Base-by-base conservation (phyloP, 2,113 vertebrate species). In the Montifringilla adamsi region DNA sequence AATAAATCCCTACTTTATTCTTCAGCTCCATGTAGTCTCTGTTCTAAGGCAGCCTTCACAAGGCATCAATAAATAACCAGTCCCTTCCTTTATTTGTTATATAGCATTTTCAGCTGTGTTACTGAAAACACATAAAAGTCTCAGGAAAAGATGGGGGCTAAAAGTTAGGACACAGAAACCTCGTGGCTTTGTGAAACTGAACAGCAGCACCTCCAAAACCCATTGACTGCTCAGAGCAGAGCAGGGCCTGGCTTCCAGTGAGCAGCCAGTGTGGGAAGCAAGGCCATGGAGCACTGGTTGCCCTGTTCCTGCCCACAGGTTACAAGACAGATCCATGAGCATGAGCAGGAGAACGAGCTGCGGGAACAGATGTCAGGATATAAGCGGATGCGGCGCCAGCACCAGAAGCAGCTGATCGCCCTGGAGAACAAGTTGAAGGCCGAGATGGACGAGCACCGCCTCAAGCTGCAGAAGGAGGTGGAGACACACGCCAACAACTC, bases 371-470 rank as follows among this genome's bases (percentile, higher is more conserved):
- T 99, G 99, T 99, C 99, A 94, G 99, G 99, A 97, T 99, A 99
- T 98, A 99, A 99, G 98, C 99, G 99, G 97, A 99, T 99, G 99
- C 98, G 99, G 97, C 99, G 99, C 98, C 99, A 99, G 98, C 99
- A 99, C 98, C 99, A 99, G 99, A 99, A 99, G 98, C 99, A 99
- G 99, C 99, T 99, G 98, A 99, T 99, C 97, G 99, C 99, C 97
- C 98, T 99, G 98, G 99, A 99, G 97, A 99, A 99, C 98, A 99
- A 99, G 98, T 98, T 99, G 97, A 99, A 99, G 98, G 99, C 99
- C 83, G 99, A 99, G 98, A 99, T 99, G 99, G 99, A 99, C 95
- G 99, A 99, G 98, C 99, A 99, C 98, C 98, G 99, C 97, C 99
- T 99, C 95, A 99, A 99, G 98, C 99, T 99, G 95, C 99, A 99